Conservation (phyloP, 2,888 invertebrate species). For the Cremastobaeus sp. region DNA sequence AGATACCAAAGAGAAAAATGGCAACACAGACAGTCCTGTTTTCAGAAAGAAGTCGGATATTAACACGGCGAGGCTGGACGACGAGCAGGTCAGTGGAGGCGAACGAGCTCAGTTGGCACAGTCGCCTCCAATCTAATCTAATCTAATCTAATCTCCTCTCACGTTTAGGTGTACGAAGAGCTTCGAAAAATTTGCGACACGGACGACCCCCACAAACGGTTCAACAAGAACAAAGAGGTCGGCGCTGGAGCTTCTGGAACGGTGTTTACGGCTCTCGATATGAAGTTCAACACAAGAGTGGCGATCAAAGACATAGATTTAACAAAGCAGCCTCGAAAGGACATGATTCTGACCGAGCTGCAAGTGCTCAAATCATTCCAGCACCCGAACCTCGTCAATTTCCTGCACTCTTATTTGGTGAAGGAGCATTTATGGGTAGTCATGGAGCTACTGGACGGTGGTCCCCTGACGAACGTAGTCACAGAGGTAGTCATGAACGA, state of each 20-base stretch:
- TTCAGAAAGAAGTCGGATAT: slow-evolving; percentile 82
- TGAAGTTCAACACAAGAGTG: slow-evolving; percentile 85
- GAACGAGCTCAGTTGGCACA: no score
- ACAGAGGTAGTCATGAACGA: slow-evolving; percentile 98
- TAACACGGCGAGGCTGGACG: slow-evolving; percentile 79
- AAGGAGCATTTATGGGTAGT: slow-evolving; percentile 96
- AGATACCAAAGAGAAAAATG: slow-evolving; percentile 53
- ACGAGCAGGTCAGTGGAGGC: slow-evolving; percentile 46
- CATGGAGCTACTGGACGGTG: slow-evolving; percentile 97
- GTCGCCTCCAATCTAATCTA: no score
- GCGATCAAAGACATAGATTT: slow-evolving; percentile 98
- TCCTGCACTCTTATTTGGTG: slow-evolving; percentile 94
- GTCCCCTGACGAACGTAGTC: slow-evolving; percentile 97
- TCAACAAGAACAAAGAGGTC: slow-evolving; percentile 89
- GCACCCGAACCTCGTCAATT: slow-evolving; percentile 97
- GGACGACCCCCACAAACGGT: slow-evolving; percentile 89
- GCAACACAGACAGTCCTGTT: slow-evolving; percentile 80
- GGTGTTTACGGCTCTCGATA: slow-evolving; percentile 93
- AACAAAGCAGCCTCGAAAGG: slow-evolving; percentile 95
- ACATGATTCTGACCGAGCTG: slow-evolving; percentile 96
- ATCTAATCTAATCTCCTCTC: no score
- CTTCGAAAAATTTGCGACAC: slow-evolving; percentile 88
- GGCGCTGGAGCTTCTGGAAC: slow-evolving; percentile 96
- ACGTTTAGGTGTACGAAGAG: slow-evolving; percentile 84
- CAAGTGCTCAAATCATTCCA: slow-evolving; percentile 93